A percentile compares a stretch with the other conserved stretches of the same genome.
Evolutionary conservation across 2,113 vertebrate genomes (phyloP).

Genomic region (Geococcyx californianus): DNA sequence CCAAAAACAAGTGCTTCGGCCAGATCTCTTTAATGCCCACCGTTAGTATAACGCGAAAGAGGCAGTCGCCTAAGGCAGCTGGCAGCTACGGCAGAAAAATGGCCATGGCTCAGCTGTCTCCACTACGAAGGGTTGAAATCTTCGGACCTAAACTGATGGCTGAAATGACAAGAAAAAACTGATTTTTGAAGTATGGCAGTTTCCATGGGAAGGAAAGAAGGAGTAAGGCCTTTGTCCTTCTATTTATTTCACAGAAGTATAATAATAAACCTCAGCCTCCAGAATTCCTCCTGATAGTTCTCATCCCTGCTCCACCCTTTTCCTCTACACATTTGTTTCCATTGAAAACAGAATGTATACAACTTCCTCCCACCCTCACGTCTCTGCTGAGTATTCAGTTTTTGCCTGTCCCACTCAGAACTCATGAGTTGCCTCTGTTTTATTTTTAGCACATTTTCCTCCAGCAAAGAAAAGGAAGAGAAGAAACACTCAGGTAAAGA

Average conservation of each 20-base stretch:
- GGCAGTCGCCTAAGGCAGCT: background rate
- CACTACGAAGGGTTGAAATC: background rate
- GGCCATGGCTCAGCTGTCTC: background rate
- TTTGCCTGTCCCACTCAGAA: background rate
- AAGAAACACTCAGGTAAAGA: background rate
- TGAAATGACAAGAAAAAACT: background rate
- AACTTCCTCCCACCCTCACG: background rate
- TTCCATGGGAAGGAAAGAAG: background rate
- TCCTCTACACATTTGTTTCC: background rate
- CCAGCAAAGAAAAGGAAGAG: background rate
- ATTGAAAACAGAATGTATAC: background rate
- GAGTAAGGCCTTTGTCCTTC: background rate
- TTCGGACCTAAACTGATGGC: background rate
- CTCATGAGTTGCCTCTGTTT: background rate
- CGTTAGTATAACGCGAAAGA: background rate
- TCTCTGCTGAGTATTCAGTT: background rate
- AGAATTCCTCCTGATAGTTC: background rate
- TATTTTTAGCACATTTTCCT: background rate
- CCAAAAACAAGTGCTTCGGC: background rate
- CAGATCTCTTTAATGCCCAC: background rate
- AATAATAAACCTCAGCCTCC: fast-evolving
- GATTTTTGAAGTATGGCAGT: background rate
- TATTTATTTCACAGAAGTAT: background rate
- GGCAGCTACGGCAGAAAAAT: background rate
- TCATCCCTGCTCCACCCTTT: background rate